phyloP scores from a whole-genome alignment of 1,140 invertebrate genomes.

The Drosophila gunungcola region DNA sequence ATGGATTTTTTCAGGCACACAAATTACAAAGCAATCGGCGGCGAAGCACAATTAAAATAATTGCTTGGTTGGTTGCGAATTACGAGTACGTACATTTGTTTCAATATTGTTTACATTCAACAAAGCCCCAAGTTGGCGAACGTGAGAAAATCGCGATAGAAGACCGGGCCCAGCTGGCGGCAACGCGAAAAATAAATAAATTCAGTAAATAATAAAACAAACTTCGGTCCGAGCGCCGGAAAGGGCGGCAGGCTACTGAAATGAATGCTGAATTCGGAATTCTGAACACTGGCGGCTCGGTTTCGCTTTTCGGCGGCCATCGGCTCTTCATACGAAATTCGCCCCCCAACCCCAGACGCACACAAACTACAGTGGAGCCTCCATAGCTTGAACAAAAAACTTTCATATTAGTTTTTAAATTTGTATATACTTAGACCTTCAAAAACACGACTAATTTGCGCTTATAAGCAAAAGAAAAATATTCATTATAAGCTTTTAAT shows the following conservation, averaged over 20 bases:
- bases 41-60: conserved; percentile 33
- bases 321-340: conserved; percentile 43
- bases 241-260: conserved; percentile 64
- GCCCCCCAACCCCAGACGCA: conserved; percentile 18
- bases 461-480: too few relatives aligned
- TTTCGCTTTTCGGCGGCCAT: conserved; percentile 47
- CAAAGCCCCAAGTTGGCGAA: conserved; percentile 33
- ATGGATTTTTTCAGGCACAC: conserved; percentile 48
- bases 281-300: conserved; percentile 35
- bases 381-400: not conserved
- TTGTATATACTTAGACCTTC: too few relatives aligned
- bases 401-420: too few relatives aligned
- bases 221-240: conserved; percentile 53
- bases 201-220: conserved; percentile 41
- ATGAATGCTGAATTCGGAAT: conserved; percentile 6
- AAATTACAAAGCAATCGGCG: conserved; percentile 41
- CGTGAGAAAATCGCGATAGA: conserved; percentile 41
- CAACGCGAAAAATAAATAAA: conserved; percentile 39
- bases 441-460: too few relatives aligned
- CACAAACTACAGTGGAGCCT: conserved; percentile 10
- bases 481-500: too few relatives aligned
- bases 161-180: conserved; percentile 10
- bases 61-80: conserved; percentile 17
- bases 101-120: conserved; percentile 59
- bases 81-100: conserved; percentile 39